A percentile compares a stretch with the other conserved stretches of the same genome.
Evolutionary conservation across 2,888 invertebrate species (phyloP).

Genomic region (Colostygia pectinataria): DNA sequence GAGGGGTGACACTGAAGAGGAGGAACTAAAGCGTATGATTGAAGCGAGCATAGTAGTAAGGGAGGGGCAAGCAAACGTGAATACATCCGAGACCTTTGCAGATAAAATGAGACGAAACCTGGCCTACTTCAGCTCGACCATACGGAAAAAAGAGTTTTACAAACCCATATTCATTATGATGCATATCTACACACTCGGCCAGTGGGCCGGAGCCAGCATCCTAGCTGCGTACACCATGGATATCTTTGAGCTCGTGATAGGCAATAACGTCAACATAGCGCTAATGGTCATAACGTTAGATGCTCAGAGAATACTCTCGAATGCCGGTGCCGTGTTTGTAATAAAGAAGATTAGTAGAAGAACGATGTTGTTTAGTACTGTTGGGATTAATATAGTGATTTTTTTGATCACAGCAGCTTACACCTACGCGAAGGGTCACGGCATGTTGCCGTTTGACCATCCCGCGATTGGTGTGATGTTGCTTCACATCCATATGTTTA

Average conservation of each 20-base stretch:
- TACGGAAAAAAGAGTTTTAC: conserved; percentile 50
- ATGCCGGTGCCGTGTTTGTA: conserved; percentile 56
- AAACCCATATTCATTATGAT: conserved; percentile 53
- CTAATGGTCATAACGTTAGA: conserved; percentile 62
- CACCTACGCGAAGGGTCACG: conserved; percentile 45
- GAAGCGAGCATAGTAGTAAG: conserved; percentile 49
- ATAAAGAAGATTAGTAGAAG: conserved; percentile 64
- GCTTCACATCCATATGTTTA: conserved; percentile 70
- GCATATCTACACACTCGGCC: conserved; percentile 44
- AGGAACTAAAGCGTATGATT: conserved; percentile 57
- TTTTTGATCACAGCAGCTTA: conserved; percentile 56
- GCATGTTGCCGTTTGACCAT: conserved; percentile 45
- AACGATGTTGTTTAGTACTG: conserved; percentile 59
- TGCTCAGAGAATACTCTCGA: conserved; percentile 60
- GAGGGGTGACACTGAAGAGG: conserved; percentile 66
- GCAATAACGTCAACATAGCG: conserved; percentile 48
- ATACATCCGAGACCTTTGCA: conserved; percentile 38
- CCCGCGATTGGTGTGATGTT: conserved; percentile 51
- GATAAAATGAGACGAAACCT: conserved; percentile 38
- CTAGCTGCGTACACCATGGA: conserved; percentile 45
- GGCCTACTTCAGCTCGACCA: conserved; percentile 39
- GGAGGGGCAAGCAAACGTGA: conserved; percentile 47
- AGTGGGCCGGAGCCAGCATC: conserved; percentile 49
- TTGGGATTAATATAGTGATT: conserved; percentile 54
- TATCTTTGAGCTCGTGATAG: conserved; percentile 57